Percentiles rank a stretch among this genome's conserved stretches.
These are phyloP conservation scores for Scalopus aquaticus DNA, from an alignment of 2,113 vertebrate genomes.

Conservation along the genomic window DNA sequence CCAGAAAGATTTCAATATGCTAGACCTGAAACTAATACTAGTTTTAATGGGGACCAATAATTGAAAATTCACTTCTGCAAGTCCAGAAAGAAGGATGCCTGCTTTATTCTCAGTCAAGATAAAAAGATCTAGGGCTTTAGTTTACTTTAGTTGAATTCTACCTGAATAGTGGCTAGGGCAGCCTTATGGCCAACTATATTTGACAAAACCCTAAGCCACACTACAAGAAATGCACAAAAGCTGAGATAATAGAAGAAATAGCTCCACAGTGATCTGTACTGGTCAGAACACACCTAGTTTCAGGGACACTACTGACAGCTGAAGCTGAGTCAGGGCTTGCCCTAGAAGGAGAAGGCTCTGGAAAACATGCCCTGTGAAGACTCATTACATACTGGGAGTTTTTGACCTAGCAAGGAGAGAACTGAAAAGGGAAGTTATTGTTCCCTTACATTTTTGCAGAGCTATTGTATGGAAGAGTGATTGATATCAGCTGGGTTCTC, in stretches of 20 bases:
- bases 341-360: background rate
- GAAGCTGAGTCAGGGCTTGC: background rate
- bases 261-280: background rate
- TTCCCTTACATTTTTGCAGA: background rate
- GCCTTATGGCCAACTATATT: background rate
- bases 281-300: background rate
- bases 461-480: background rate
- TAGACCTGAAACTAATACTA: background rate
- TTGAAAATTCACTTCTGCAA: background rate
- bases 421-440: background rate
- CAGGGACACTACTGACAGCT: background rate
- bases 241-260: no score
- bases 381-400: background rate
- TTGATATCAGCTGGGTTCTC: background rate
- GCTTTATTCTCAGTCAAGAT: background rate
- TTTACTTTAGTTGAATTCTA: background rate
- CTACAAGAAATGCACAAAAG: background rate
- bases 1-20: background rate
- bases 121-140: background rate
- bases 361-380: background rate
- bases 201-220: background rate
- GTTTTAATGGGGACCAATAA: background rate
- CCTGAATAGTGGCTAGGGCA: background rate
- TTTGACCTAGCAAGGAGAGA: background rate
- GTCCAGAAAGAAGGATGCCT: background rate